These are phyloP conservation scores for Papilio demoleus DNA, from an alignment of 2,888 invertebrate genomes.

Conservation along the genomic window DNA sequence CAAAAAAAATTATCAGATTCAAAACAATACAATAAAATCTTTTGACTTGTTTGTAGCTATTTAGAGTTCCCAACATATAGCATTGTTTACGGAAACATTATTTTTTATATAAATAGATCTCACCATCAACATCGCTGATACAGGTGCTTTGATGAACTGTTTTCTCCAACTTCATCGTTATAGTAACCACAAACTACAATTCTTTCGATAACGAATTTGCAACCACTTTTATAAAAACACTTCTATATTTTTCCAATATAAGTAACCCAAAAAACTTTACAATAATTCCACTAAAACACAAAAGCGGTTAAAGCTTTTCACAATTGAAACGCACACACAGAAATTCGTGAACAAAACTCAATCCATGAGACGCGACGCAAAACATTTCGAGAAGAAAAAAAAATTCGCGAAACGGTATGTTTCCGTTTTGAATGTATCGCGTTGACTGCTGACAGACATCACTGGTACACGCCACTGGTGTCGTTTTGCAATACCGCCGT, in stretches of 20 bases:
- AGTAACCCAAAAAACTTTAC: neutral
- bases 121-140: conserved; percentile 20
- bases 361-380: neutral
- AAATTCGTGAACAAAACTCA: conserved; percentile 1
- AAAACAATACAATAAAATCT: too few relatives aligned
- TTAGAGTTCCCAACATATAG: too few relatives aligned
- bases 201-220: neutral
- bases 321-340: conserved; percentile 2
- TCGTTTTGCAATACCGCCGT: conserved; percentile 45
- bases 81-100: neutral
- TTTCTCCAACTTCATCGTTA: conserved; percentile 36
- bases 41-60: too few relatives aligned
- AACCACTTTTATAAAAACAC: conserved; percentile 20
- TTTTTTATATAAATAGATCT: conserved; percentile 11
- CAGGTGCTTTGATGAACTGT: conserved; percentile 29
- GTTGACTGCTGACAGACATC: conserved; percentile 29
- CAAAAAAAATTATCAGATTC: too few relatives aligned
- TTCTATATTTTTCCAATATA: neutral
- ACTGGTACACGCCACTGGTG: conserved; percentile 30
- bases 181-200: neutral
- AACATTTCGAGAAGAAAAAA: conserved; percentile 22
- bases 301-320: conserved; percentile 9
- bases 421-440: conserved; percentile 37
- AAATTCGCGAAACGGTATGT: conserved; percentile 36
- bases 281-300: neutral